These are phyloP conservation scores for Beris morrisii DNA, from an alignment of 2,888 invertebrate species.

Conservation along the genomic window DNA sequence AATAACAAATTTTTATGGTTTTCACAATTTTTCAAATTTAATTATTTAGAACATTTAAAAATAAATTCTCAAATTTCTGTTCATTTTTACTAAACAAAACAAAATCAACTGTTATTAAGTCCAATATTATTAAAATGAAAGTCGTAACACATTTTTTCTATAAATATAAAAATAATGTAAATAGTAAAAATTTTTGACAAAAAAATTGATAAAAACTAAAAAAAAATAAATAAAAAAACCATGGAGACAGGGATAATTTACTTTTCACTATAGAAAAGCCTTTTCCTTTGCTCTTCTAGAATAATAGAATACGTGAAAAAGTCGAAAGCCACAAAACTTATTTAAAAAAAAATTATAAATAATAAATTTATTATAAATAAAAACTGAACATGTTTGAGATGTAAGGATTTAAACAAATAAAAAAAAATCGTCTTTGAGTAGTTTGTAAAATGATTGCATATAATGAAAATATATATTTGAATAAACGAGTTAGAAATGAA, in stretches of 20 bases:
- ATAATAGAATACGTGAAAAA: conserved; percentile 6
- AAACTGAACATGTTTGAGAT: conserved; percentile 4
- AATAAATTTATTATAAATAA: conserved; percentile 20
- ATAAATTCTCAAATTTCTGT: conserved; percentile 5
- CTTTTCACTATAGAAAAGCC: conserved; percentile 39
- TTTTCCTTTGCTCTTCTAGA: conserved; percentile 21
- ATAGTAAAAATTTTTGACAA: conserved; percentile 24
- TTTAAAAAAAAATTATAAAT: conserved; percentile 18
- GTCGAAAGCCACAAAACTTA: conserved; percentile 20
- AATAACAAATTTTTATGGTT: conserved; percentile 11
- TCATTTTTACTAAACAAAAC: conserved; percentile 37
- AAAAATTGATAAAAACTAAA: conserved; percentile 41
- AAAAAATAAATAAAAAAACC: conserved; percentile 39
- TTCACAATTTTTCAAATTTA: conserved; percentile 24
- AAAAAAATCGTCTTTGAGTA: conserved; percentile 41
- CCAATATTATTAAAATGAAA: conserved; percentile 40
- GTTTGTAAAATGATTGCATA: conserved; percentile 41
- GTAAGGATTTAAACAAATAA: conserved; percentile 3
- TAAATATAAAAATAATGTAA: conserved; percentile 20
- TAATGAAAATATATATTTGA: conserved; percentile 36
- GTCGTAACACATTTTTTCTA: conserved; percentile 36
- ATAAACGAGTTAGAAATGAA: conserved; percentile 27
- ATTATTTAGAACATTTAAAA: conserved; percentile 23
- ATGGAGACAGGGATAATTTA: conserved; percentile 41
- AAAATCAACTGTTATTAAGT: conserved; percentile 39